phyloP scores from a whole-genome alignment of 2,797 vertebrate genomes.

The Anniella stebbinsi region DNA sequence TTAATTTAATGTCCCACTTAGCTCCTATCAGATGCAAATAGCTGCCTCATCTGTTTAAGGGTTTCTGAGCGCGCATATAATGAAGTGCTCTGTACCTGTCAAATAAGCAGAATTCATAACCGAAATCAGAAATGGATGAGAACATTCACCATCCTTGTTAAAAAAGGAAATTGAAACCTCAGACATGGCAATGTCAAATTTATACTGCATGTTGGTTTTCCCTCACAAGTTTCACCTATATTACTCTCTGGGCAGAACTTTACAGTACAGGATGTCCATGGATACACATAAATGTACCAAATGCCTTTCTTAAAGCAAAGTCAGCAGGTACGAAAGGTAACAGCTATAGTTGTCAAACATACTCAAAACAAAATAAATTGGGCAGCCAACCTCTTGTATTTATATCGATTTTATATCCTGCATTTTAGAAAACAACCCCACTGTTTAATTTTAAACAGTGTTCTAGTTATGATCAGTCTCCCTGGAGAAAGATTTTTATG shows the following conservation, averaged over 20 bases:
- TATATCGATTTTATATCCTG: conserved; percentile 69
- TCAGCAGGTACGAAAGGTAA: conserved; percentile 60
- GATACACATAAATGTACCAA: neutral
- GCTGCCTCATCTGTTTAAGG: conserved; percentile 70
- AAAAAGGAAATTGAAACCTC: conserved; percentile 58
- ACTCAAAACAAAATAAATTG: conserved; percentile 72
- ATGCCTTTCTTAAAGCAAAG: conserved; percentile 50
- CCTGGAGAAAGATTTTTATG: conserved; percentile 75
- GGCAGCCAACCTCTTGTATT: conserved; percentile 61
- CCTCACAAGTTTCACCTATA: conserved; percentile 32
- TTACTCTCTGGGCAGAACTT: conserved; percentile 26
- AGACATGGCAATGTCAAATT: conserved; percentile 42
- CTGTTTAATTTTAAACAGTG: conserved; percentile 71
- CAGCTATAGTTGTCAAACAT: conserved; percentile 51
- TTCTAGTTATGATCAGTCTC: conserved; percentile 62
- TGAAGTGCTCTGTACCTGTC: conserved; percentile 73
- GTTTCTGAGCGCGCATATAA: conserved; percentile 66
- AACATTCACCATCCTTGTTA: conserved; percentile 64
- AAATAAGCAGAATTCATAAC: conserved; percentile 74
- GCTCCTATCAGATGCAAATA: conserved; percentile 71
- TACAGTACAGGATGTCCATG: conserved; percentile 26
- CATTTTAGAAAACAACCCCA: conserved; percentile 63
- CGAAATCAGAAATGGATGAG: conserved; percentile 74
- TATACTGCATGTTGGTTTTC: conserved; percentile 38
- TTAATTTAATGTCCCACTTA: conserved; percentile 77